Base-by-base conservation (phyloP, 1,140 invertebrate species). In the Euborellia annulipes region DNA sequence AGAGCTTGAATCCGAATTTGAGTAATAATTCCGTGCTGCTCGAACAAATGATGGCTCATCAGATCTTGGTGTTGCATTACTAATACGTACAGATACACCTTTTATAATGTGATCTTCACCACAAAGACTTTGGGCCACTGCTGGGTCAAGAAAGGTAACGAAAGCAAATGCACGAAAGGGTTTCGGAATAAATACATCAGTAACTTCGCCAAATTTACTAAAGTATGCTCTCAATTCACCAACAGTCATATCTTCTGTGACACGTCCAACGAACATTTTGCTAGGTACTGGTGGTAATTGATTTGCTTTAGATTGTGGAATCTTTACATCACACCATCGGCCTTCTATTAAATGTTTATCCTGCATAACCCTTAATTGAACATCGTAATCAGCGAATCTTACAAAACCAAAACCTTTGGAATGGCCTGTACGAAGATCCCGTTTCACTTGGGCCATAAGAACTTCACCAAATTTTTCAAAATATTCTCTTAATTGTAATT, bases 31-130 rank as follows among this genome's bases (percentile, higher is more conserved):
- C 4, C 23, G 23, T 27, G 23, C 23, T 27, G 23, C 23, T 6
- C 23, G 23, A 27, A 27, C 23, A 11, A 27, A 27, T 27, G 23
- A 27, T 6, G 23, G 23, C 11, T 27, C 23, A 27, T 27, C 23
- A 27, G 23, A 27, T 27, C 23, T 94, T 11, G 91, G 91, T 34
- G 90, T 88, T 46, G 92, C 93, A 67, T 89, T 92, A 36, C 88
- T 93, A 32, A 96, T 87, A 71, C 94, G 90, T 3, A 97, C 87
- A 52, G 89, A 92, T 3, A 91, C 85, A 48, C 79, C 72, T 67
- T 94, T 94, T 38, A 97, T 89, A 52, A 96, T 94, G 64, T 96
- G 92, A 70, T 96, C 91, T 67, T 97, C 90, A 14, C 92, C 92
- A 68, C 91, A 96, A 2, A 94, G 68, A 49, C 79, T 82, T 65